phyloP scores from a whole-genome alignment of 2,888 invertebrate species.

The Heliconius ismenius region DNA sequence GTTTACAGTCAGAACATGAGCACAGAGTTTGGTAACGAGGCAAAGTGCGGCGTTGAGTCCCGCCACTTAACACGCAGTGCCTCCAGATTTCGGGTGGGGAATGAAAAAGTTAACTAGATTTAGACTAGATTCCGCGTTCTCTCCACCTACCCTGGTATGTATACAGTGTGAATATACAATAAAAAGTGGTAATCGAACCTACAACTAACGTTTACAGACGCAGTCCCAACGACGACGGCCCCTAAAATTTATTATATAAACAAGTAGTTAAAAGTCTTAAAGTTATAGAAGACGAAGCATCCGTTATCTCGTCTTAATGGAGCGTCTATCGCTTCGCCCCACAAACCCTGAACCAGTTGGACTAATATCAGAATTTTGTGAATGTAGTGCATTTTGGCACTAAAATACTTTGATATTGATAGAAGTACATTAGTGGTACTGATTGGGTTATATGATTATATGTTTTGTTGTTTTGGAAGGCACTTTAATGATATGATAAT shows the following conservation, averaged over 20 bases:
- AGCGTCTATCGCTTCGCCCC: constrained; percentile 19
- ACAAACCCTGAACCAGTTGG: constrained; percentile 42
- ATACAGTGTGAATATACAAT: background rate
- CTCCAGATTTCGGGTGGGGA: background rate
- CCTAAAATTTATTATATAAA: no score
- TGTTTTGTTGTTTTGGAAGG: background rate
- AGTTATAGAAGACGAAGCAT: constrained; percentile 2
- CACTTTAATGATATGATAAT: no score
- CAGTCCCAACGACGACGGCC: no score
- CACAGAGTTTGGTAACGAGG: no score
- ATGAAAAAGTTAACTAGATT: background rate
- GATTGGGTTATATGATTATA: background rate
- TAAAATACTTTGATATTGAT: constrained; percentile 16
- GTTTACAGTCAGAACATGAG: no score
- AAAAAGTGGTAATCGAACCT: no score
- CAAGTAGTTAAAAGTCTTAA: background rate
- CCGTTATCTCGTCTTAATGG: constrained; percentile 20
- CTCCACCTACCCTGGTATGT: background rate
- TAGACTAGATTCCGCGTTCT: no score
- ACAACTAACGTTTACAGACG: no score
- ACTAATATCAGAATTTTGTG: constrained; percentile 33
- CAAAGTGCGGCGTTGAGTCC: no score
- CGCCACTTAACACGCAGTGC: background rate
- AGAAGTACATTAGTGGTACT: constrained; percentile 6
- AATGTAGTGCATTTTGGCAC: constrained; percentile 40